Conservation (phyloP, 2,888 invertebrate genomes). For the Lepidocyrtoides sp. region DNA sequence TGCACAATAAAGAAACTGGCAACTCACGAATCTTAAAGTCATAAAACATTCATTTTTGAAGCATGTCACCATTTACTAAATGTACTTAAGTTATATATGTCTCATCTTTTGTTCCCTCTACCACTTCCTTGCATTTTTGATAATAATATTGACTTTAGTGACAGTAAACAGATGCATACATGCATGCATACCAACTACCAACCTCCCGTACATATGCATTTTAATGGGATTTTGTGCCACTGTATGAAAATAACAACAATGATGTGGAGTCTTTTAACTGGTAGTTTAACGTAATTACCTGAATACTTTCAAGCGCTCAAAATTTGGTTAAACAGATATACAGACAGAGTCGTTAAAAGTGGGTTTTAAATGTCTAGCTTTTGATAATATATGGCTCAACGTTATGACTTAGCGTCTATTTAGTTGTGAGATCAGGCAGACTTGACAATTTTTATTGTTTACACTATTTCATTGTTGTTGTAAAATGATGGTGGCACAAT, state of each 20-base stretch:
- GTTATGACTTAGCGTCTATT: background rate
- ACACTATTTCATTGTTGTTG: conserved; percentile 50
- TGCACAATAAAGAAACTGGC: conserved; percentile 26
- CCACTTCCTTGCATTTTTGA: too few species aligned
- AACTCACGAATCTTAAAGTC: conserved; percentile 36
- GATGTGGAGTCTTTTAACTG: too few species aligned
- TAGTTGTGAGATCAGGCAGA: background rate
- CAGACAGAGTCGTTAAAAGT: background rate
- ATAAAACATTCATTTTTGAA: background rate
- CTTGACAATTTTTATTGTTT: conserved; percentile 20
- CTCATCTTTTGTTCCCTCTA: background rate
- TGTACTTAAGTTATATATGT: too few species aligned
- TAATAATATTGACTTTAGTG: too few species aligned
- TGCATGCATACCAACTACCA: too few species aligned
- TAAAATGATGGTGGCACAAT: conserved; percentile 57
- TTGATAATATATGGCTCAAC: background rate
- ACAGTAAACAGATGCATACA: too few species aligned
- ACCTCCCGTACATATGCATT: too few species aligned
- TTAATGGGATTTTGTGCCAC: too few species aligned
- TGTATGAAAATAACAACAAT: too few species aligned
- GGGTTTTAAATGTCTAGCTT: too few species aligned
- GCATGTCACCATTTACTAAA: background rate
- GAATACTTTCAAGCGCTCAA: background rate
- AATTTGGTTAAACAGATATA: background rate
- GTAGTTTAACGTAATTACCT: background rate